Base-by-base conservation (phyloP, 2,888 invertebrate genomes). In the Scaptodrosophila latifasciaeformis region DNA sequence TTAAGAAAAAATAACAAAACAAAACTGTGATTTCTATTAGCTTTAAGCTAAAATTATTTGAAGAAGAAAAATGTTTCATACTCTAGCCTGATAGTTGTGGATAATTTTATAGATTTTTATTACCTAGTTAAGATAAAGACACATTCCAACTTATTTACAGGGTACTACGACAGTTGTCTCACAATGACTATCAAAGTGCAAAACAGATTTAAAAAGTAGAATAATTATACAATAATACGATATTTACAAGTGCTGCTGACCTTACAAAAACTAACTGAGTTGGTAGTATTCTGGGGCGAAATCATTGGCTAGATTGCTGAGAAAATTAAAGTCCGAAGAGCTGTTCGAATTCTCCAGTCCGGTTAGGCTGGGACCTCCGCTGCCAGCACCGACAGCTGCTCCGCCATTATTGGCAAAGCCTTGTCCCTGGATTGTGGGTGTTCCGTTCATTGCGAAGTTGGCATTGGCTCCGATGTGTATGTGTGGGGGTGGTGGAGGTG, bases 281-380 rank as follows among this genome's bases (percentile, higher is more conserved):
- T 87, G 87, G 70, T 96, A 96, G 86, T 96, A 96, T 86, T 96
- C 96, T 6, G 96, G 96, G 15, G 94, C 94, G 85, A 96, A 96
- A 85, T 96, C 96, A 85, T 95, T 96, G 63, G 96, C 95, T 82
- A 96, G 88, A 85, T 94, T 96, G 87, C 95, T 95, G 62, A 96
- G 89, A 86, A 96, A 96, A 86, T 96, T 96, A 87, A 96, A 96
- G 87, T 96, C 96, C 24, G 96, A 95, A n/a, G 95, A 95, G 84
- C 94, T 94, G 85, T 95, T 95, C 74, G 94, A 94, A 87, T 94
- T 94, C 78, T 95, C 94, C 44, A 92, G 87, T 0, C 91, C 90
- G 5, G 90, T 90, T 7, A 91, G 90, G 21, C 90, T 55, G 18
- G 63, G 66, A 59, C 59, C 21, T 18, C 30, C 2, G 29, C 15